Evolutionary conservation across 2,113 vertebrate genomes (phyloP).

Genomic region (Larimichthys crocea): DNA sequence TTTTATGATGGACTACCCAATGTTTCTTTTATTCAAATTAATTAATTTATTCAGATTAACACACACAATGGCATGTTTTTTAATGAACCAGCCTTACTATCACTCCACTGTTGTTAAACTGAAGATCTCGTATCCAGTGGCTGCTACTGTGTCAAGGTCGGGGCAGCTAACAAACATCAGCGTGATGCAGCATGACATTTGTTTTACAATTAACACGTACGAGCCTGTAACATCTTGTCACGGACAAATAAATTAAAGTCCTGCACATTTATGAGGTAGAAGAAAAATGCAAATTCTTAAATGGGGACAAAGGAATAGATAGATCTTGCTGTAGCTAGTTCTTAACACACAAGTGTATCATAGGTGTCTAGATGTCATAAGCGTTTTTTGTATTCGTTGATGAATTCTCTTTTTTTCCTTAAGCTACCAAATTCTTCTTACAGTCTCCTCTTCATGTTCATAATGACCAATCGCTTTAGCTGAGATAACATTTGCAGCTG

Average conservation of each 20-base stretch:
- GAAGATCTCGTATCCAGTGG: background rate
- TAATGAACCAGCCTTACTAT: background rate
- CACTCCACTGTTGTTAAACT: background rate
- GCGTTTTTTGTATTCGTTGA: constrained; percentile 7
- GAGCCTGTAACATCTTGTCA: constrained; percentile 20
- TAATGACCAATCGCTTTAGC: constrained; percentile 18
- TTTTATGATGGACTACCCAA: background rate
- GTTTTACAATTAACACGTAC: background rate
- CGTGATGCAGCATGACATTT: constrained; percentile 25
- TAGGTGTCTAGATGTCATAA: constrained; percentile 28
- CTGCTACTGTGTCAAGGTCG: constrained; percentile 37
- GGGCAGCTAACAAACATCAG: constrained; percentile 35
- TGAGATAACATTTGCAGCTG: background rate
- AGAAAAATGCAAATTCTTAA: constrained; percentile 22
- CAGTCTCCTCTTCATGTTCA: constrained; percentile 17
- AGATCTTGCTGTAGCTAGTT: background rate
- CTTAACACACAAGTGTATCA: constrained; percentile 14
- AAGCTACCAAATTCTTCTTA: constrained; percentile 3
- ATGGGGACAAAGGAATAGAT: constrained; percentile 6
- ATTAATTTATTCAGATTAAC: background rate
- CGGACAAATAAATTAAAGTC: constrained; percentile 17
- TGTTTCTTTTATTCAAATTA: background rate
- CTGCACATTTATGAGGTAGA: background rate
- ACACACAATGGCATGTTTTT: background rate
- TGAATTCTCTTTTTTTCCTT: constrained; percentile 17